phyloP scores from a whole-genome alignment of 2,113 vertebrate species.

The Bos taurus region ARS-UCD2.0 NC_037347.1:69156501-69157000 shows the following conservation, averaged over 20 bases:
- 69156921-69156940: background rate
- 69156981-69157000: background rate
- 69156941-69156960: background rate
- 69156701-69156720: background rate
- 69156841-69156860: background rate
- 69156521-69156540: background rate
- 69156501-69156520: background rate
- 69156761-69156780: background rate
- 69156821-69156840: accelerated
- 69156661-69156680: background rate
- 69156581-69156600: background rate
- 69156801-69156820: background rate
- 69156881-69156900: background rate
- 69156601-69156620: background rate
- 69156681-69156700: background rate
- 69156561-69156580: background rate
- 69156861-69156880: background rate
- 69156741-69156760: background rate
- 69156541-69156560: background rate
- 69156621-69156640: background rate
- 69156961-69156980: background rate
- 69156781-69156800: background rate
- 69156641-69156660: background rate
- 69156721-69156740: background rate
- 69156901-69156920: background rate